Percentiles rank a stretch among this genome's conserved stretches.
Evolutionary conservation across 2,888 invertebrate species (phyloP).

Genomic region (Tenthredo scrophulariae): DNA sequence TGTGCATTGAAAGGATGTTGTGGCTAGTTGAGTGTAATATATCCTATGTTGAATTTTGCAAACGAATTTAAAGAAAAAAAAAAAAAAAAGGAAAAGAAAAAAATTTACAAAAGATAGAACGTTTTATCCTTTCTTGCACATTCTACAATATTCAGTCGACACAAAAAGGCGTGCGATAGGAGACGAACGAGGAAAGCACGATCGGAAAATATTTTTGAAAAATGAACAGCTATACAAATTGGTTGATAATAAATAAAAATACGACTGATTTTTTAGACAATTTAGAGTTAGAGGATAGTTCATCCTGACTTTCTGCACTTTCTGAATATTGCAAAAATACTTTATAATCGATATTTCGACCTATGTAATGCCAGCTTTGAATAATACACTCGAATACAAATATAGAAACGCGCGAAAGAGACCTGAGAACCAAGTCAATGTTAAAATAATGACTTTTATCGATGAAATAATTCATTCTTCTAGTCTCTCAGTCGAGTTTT

Average conservation of each 20-base stretch:
- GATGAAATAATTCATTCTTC: background rate
- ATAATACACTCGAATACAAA: background rate
- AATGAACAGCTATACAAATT: background rate
- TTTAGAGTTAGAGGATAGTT: background rate
- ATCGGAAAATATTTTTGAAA: background rate
- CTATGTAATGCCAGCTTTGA: constrained; percentile 10
- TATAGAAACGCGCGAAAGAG: constrained; percentile 12
- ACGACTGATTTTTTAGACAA: background rate
- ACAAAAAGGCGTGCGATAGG: constrained; percentile 19
- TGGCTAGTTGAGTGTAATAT: background rate
- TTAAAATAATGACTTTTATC: background rate
- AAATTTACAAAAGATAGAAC: background rate
- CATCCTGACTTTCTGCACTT: background rate
- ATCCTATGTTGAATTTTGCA: background rate
- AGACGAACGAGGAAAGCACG: background rate
- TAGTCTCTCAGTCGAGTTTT: constrained; percentile 9
- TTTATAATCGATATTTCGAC: background rate
- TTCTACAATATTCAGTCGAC: constrained; percentile 26
- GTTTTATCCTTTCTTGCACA: constrained; percentile 10
- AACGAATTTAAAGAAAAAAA: background rate
- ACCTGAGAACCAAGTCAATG: background rate
- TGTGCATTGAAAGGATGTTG: constrained; percentile 1
- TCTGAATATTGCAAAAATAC: constrained; percentile 12
- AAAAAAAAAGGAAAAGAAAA: background rate
- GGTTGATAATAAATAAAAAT: background rate